These are phyloP conservation scores for Aplochiton taeniatus DNA, from an alignment of 2,797 vertebrate species.

Conservation along the genomic window DNA sequence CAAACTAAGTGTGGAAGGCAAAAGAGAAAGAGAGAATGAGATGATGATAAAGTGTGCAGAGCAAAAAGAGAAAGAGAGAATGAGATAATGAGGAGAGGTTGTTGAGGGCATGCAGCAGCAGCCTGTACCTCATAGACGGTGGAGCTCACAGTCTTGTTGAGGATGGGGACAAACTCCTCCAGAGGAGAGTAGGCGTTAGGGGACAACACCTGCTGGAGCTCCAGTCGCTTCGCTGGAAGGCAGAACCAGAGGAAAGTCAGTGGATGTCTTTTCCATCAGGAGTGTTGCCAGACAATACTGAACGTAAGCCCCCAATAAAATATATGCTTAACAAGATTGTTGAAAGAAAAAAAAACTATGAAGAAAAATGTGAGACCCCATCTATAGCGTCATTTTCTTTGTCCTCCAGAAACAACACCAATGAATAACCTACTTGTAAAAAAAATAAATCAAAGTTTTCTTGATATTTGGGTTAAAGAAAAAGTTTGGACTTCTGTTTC, in stretches of 20 bases:
- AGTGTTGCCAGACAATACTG: too few relatives aligned
- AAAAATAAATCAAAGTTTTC: too few relatives aligned
- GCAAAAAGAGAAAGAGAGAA: background rate
- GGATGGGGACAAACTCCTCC: conserved; percentile 78
- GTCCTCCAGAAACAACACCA: too few relatives aligned
- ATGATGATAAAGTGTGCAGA: background rate
- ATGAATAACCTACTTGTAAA: too few relatives aligned
- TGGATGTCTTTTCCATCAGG: too few relatives aligned
- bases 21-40: background rate
- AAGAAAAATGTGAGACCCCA: too few relatives aligned
- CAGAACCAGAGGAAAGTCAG: conserved; percentile 12
- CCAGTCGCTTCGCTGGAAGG: conserved; percentile 74
- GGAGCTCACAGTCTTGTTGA: conserved; percentile 78
- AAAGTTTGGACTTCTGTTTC: too few relatives aligned
- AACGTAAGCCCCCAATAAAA: too few relatives aligned
- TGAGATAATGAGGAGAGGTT: background rate
- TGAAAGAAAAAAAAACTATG: too few relatives aligned
- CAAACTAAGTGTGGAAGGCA: background rate
- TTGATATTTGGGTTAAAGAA: too few relatives aligned
- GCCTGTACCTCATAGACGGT: conserved; percentile 71
- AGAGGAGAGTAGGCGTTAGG: conserved; percentile 74
- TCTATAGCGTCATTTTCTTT: too few relatives aligned
- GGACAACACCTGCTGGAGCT: conserved; percentile 80
- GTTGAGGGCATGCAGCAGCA: conserved; percentile 1
- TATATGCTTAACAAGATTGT: too few relatives aligned